These are phyloP conservation scores for Phocoena sinus DNA, from an alignment of 2,113 vertebrate species.

Conservation along the genomic window DNA sequence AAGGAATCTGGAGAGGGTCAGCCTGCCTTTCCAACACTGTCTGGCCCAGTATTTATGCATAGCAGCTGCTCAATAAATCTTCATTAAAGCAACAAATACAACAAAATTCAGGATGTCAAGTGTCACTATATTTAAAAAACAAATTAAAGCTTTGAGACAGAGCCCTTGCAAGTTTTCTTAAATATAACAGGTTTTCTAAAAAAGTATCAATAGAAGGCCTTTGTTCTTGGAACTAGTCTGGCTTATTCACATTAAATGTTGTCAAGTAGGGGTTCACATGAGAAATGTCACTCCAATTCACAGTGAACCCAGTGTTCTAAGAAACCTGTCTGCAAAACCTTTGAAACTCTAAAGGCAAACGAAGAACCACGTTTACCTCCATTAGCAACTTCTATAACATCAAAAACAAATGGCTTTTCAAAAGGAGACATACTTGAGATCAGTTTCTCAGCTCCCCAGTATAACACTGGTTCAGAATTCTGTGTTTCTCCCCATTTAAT, in stretches of 20 bases:
- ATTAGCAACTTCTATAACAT: background rate
- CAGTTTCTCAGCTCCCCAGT: background rate
- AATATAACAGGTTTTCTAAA: background rate
- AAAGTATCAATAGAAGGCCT: background rate
- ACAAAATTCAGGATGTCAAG: background rate
- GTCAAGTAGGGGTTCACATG: background rate
- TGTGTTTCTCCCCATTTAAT: too few relatives aligned
- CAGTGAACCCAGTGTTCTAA: background rate
- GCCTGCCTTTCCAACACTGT: background rate
- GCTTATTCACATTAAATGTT: background rate
- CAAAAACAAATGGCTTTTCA: background rate
- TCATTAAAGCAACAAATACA: background rate
- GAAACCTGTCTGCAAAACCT: background rate
- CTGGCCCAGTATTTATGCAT: background rate
- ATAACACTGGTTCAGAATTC: background rate
- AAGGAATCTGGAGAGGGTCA: background rate
- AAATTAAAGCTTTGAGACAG: background rate
- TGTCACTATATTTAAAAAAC: background rate
- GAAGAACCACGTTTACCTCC: background rate
- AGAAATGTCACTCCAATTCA: background rate
- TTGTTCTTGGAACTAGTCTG: background rate
- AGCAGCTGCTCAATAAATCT: background rate
- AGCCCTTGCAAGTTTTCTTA: background rate
- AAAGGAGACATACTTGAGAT: background rate
- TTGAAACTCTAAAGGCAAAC: background rate